phyloP scores from a whole-genome alignment of 2,888 invertebrate species.

The Lepidocyrtoides sp. region DNA sequence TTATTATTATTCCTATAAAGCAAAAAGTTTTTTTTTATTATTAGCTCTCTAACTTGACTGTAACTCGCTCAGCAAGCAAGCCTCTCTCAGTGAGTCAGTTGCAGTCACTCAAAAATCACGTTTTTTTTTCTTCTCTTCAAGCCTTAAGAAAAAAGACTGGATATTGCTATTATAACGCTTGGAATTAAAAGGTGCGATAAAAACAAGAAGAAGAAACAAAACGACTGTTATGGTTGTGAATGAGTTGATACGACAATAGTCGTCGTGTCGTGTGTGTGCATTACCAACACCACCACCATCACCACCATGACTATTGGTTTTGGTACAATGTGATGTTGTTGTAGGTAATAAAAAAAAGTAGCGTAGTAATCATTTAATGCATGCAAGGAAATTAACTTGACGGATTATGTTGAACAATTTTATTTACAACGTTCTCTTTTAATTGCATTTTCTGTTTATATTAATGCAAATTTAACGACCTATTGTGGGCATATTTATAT shows the following conservation, averaged over 20 bases:
- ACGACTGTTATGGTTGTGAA: slow-evolving; percentile 17
- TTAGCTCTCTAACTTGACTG: background rate
- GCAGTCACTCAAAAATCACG: slow-evolving; percentile 19
- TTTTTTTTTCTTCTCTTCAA: background rate
- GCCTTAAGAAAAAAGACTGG: background rate
- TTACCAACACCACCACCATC: background rate
- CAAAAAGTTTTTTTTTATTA: slow-evolving; percentile 1
- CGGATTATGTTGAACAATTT: slow-evolving; percentile 67
- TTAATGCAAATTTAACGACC: slow-evolving; percentile 48
- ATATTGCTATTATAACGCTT: background rate
- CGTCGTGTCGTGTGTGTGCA: background rate
- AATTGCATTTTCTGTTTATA: slow-evolving; percentile 41
- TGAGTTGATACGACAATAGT: slow-evolving; percentile 15
- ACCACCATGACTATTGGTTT: too few species aligned
- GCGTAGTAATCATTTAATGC: background rate
- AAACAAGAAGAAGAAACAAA: background rate
- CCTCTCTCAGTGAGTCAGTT: background rate
- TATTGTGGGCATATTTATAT: slow-evolving; percentile 44
- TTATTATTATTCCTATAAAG: background rate
- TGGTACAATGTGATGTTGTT: too few species aligned
- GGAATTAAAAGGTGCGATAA: background rate
- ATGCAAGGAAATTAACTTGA: slow-evolving; percentile 56
- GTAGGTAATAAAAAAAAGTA: too few species aligned
- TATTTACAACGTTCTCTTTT: slow-evolving; percentile 57
- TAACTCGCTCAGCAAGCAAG: background rate